Conservation (phyloP, 2,113 vertebrate genomes). For the Ammodytes marinus region DNA sequence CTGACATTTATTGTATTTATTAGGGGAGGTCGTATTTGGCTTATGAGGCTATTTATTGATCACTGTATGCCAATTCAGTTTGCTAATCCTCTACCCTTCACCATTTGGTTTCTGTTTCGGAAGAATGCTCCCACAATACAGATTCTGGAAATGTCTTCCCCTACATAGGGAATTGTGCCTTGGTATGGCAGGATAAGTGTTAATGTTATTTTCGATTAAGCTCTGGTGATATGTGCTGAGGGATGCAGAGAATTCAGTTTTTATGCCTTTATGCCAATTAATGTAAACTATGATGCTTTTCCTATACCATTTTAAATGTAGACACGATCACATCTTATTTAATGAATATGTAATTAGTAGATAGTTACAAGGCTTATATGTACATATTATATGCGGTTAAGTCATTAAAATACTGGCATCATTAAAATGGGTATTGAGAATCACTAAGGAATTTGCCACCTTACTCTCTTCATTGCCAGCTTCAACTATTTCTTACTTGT, state of each 20-base stretch:
- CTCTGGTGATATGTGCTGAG: constrained; percentile 28
- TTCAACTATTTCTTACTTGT: constrained; percentile 9
- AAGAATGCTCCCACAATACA: not conserved
- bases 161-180: constrained; percentile 18
- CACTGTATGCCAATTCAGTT: not conserved
- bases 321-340: not conserved
- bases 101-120: not conserved
- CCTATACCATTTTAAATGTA: constrained; percentile 2
- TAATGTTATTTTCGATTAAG: constrained; percentile 52
- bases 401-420: not conserved
- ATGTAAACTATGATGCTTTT: constrained; percentile 20
- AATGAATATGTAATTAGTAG: too few relatives aligned
- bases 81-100: not conserved
- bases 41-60: not conserved
- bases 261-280: not conserved
- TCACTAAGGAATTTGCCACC: constrained; percentile 21
- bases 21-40: not conserved
- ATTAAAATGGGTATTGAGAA: constrained; percentile 1
- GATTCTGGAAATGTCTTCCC: constrained; percentile 11
- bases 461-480: not conserved
- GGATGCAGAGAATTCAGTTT: constrained; percentile 33
- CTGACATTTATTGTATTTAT: not conserved
- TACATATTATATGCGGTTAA: not conserved
- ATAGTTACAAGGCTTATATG: too few relatives aligned
- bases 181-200: constrained; percentile 32